Evolutionary conservation across 2,888 invertebrate genomes (phyloP), one percentile per base, ranked within the genome.

Genomic region (Chorisops tibialis): DNA sequence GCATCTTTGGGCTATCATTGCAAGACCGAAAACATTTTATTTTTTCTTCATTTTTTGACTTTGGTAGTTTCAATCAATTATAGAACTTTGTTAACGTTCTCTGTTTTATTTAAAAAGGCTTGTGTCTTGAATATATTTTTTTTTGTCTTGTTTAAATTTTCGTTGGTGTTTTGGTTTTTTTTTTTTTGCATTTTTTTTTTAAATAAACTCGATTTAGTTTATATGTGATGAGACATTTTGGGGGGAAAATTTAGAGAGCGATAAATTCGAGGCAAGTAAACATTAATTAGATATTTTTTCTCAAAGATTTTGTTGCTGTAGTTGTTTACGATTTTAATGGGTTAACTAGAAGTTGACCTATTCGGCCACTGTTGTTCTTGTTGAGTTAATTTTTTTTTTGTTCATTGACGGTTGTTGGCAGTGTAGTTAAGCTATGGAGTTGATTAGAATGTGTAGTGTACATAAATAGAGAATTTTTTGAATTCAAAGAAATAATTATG

Each of bases 271-370:
- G 37, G 11, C 52, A 52, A 39, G 52, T 38, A 39, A 30, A 30
- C 39, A 52, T 52, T 52, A 52, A 52, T 52, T 52, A 52, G 30
- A 52, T 38, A 37, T 35, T 18, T 50, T 30, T 50, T 35, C 4
- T n/a, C n/a, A n/a, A 14, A 35, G 35, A 50, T 35, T 50, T 30
- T 18, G 39, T 38, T 52, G 14, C 19, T 35, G 6, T 35, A n/a
- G n/a, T 9, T 30, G 30, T 30, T 9, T 30, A 7, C n/a, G n/a
- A 9, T 50, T 35, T 16, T 35, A 52, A 19, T 52, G 39, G 38
- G 38, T 52, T 52, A 39, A 52, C 52, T 39, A 39, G 52, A 52
- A 39, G 52, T 39, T 52, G 52, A 39, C 52, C 52, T 39, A 52
- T 52, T 21, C 16, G 37, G 18, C 50, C 50, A 35, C 50, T 50